A percentile compares a stretch with the other conserved stretches of the same genome.
phyloP scores from a whole-genome alignment of 2,888 invertebrate species.

The Noctua comes region DNA sequence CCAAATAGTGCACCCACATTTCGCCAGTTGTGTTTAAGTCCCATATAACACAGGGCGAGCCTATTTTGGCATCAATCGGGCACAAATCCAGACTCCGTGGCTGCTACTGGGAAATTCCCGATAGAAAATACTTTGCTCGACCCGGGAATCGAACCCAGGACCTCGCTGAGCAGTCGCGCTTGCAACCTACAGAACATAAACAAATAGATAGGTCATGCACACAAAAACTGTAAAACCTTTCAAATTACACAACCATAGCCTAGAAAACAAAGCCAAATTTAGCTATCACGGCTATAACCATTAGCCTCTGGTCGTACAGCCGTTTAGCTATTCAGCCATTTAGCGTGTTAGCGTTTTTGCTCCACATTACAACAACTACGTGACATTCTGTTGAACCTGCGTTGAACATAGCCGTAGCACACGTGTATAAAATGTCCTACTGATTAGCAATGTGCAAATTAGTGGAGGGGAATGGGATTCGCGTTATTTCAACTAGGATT shows the following conservation, averaged over 20 bases:
- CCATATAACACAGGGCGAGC: too few relatives aligned
- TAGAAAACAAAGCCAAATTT: constrained; percentile 17
- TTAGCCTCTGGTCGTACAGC: constrained; percentile 60
- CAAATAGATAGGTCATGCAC: neutral
- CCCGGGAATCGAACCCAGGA: too few relatives aligned
- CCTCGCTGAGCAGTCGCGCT: too few relatives aligned
- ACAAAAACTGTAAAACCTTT: neutral
- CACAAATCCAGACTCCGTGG: too few relatives aligned
- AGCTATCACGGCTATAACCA: constrained; percentile 39
- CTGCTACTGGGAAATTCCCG: too few relatives aligned
- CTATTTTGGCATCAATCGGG: too few relatives aligned
- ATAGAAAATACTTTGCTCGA: too few relatives aligned
- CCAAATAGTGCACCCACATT: too few relatives aligned
- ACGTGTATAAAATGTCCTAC: constrained; percentile 11
- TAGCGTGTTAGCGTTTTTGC: constrained; percentile 58
- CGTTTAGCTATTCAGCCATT: constrained; percentile 67
- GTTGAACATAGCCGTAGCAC: neutral
- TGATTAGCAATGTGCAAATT: constrained; percentile 22
- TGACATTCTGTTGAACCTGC: constrained; percentile 53
- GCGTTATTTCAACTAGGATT: neutral
- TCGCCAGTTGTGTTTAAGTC: too few relatives aligned
- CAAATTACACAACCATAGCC: neutral
- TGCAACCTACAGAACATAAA: too few relatives aligned
- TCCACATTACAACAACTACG: constrained; percentile 54
- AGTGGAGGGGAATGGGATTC: neutral